Evolutionary conservation across 2,888 invertebrate genomes (phyloP).

Genomic region (Dynastes grantii): DNA sequence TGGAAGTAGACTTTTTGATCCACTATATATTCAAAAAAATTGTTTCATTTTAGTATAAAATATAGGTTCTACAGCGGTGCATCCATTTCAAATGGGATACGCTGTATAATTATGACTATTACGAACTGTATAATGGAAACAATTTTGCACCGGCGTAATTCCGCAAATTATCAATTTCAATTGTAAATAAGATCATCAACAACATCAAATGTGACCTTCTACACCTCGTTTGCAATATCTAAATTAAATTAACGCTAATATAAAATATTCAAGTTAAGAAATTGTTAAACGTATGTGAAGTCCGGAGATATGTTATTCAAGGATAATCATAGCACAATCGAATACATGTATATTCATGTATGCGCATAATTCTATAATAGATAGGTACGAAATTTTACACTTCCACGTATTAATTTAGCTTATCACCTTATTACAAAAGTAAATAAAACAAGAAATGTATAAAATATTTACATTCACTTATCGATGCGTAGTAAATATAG

Average conservation of each 20-base stretch:
- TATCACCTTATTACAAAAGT: background rate
- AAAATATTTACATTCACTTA: too few species aligned
- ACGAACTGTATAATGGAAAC: too few species aligned
- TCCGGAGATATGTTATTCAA: slow-evolving; percentile 4
- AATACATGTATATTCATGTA: background rate
- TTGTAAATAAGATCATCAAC: background rate
- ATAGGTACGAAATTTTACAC: background rate
- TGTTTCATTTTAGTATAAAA: too few species aligned
- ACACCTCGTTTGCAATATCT: slow-evolving; percentile 15
- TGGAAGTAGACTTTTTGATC: too few species aligned
- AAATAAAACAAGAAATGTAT: background rate
- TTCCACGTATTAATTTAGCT: background rate
- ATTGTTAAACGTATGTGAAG: background rate
- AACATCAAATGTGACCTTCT: background rate
- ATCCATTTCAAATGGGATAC: too few species aligned
- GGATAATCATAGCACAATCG: background rate
- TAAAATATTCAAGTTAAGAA: background rate
- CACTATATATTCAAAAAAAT: too few species aligned
- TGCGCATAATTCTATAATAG: background rate
- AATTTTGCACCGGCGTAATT: too few species aligned
- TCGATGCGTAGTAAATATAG: too few species aligned
- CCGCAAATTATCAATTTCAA: background rate
- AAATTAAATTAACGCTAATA: slow-evolving; percentile 13
- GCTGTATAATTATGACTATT: too few species aligned
- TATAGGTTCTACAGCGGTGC: too few species aligned